phyloP scores from a whole-genome alignment of 2,113 vertebrate genomes.

The Fulica atra region DNA sequence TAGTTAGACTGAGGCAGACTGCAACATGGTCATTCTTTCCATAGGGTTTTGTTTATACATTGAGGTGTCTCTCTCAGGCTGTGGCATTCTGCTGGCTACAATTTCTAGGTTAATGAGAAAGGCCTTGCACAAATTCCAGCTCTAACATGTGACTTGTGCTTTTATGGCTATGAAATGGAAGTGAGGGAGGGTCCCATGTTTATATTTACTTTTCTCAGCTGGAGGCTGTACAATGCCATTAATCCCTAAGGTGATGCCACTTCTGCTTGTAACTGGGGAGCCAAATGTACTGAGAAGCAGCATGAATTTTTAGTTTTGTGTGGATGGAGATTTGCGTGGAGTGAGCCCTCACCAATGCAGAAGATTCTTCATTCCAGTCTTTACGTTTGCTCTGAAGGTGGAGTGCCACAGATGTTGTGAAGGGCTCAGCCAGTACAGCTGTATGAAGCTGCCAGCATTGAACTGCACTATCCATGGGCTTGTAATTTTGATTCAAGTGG shows the following conservation, averaged over 20 bases:
- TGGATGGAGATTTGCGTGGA: not conserved
- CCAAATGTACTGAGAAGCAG: not conserved
- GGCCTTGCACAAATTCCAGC: not conserved
- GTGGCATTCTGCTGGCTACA: not conserved
- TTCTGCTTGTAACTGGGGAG: fast-evolving
- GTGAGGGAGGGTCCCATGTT: not conserved
- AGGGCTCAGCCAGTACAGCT: fast-evolving
- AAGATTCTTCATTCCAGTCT: not conserved
- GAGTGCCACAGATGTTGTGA: not conserved
- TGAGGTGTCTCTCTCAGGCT: not conserved
- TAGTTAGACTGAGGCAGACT: not conserved
- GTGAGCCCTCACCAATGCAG: not conserved
- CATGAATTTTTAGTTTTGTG: not conserved
- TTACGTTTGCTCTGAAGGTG: not conserved
- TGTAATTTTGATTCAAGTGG: not conserved
- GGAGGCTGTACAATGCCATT: not conserved
- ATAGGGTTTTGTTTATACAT: constrained; percentile 23
- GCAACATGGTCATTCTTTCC: not conserved
- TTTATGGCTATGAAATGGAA: not conserved
- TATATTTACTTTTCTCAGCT: not conserved
- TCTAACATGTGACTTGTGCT: not conserved
- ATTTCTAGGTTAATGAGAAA: constrained; percentile 18
- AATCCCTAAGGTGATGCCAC: not conserved
- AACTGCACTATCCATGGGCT: not conserved
- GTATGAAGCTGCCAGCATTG: fast-evolving